A percentile compares a stretch with the other conserved stretches of the same genome.
Evolutionary conservation across 2,797 vertebrate species (phyloP).

Genomic region (Myripristis jacobus): DNA sequence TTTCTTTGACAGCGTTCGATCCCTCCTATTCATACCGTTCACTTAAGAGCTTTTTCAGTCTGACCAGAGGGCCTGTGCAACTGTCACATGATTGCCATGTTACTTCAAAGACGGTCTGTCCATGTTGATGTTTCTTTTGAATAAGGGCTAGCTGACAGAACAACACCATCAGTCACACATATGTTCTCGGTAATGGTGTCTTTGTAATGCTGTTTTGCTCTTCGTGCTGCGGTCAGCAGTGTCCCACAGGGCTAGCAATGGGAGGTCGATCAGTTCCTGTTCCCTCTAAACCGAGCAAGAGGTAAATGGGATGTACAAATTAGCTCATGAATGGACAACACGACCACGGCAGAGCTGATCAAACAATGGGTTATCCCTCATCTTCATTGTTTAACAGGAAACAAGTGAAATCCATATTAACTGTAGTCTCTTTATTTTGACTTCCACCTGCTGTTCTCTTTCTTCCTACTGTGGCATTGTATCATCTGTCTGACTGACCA

Average conservation of each 20-base stretch:
- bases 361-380: slow-evolving; percentile 68
- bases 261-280: slow-evolving; percentile 79
- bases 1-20: slow-evolving; percentile 62
- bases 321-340: slow-evolving; percentile 80
- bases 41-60: slow-evolving; percentile 61
- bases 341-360: slow-evolving; percentile 57
- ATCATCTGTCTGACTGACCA: slow-evolving; percentile 43
- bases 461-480: slow-evolving; percentile 30
- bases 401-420: slow-evolving; percentile 64
- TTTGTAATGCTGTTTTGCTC: slow-evolving; percentile 72
- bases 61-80: slow-evolving; percentile 37
- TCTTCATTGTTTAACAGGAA: slow-evolving; percentile 62
- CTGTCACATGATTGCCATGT: slow-evolving; percentile 49
- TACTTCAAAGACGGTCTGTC: slow-evolving; percentile 58
- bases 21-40: slow-evolving; percentile 57
- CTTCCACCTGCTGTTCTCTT: slow-evolving; percentile 59
- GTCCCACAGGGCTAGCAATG: slow-evolving; percentile 72
- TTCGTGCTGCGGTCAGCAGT: slow-evolving; percentile 76
- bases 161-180: slow-evolving; percentile 78
- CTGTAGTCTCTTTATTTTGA: slow-evolving; percentile 34
- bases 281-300: slow-evolving; percentile 63
- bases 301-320: slow-evolving; percentile 76
- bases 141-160: slow-evolving; percentile 39
- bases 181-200: slow-evolving; percentile 74
- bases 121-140: slow-evolving; percentile 58